Conservation (phyloP, 2,888 invertebrate species). For the Drosophila aldrichi region DNA sequence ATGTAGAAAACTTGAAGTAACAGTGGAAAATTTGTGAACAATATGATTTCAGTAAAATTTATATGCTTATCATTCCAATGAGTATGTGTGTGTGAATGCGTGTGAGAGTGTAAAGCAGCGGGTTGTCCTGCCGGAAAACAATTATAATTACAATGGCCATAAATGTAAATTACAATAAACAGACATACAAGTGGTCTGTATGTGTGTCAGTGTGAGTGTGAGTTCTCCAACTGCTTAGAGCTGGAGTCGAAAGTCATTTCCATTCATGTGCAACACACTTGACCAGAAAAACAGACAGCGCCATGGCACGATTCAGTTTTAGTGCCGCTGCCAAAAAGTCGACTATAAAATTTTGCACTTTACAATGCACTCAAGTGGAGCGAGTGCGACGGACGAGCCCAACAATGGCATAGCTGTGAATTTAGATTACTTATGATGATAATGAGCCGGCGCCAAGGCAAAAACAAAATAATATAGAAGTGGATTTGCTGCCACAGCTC, state of each 20-base stretch:
- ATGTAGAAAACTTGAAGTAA: not conserved
- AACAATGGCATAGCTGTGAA: constrained; percentile 69
- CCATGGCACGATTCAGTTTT: constrained; percentile 33
- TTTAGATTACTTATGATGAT: constrained; percentile 77
- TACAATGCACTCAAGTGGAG: constrained; percentile 53
- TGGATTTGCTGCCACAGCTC: not conserved
- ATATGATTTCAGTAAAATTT: too few relatives aligned
- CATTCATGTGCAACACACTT: constrained; percentile 48
- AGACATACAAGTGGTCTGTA: not conserved
- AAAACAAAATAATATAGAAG: constrained; percentile 22
- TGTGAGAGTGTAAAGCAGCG: constrained; percentile 25
- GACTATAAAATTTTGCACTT: constrained; percentile 62
- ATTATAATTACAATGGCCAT: constrained; percentile 73
- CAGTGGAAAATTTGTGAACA: constrained; percentile 5
- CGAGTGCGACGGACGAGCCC: constrained; percentile 7
- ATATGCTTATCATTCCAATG: not conserved
- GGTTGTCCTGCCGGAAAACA: constrained; percentile 39
- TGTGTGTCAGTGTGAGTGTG: not conserved
- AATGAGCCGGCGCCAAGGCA: constrained; percentile 44
- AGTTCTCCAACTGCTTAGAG: not conserved
- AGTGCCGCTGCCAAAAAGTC: constrained; percentile 58
- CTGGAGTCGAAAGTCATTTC: constrained; percentile 35
- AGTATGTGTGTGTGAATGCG: constrained; percentile 11
- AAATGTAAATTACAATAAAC: constrained; percentile 66
- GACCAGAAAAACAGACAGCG: constrained; percentile 24